Percentiles rank a stretch among this genome's conserved stretches.
Evolutionary conservation across 2,113 vertebrate species (phyloP).

Genomic region (Pogona vitticeps): DNA sequence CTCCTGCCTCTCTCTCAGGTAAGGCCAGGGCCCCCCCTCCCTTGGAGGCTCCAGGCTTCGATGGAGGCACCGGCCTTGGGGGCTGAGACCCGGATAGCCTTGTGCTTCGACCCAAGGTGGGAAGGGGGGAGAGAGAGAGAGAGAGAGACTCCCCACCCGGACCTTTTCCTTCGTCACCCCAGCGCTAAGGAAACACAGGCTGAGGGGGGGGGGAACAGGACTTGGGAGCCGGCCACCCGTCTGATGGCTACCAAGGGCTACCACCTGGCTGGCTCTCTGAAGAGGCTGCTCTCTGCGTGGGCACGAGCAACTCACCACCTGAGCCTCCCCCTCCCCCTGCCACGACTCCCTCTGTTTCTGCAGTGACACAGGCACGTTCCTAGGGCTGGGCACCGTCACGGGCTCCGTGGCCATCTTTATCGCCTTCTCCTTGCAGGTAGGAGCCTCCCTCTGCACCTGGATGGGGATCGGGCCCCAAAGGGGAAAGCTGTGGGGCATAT

Average conservation of each 20-base stretch:
- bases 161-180: too few relatives aligned
- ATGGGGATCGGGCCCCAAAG: too few relatives aligned
- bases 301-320: too few relatives aligned
- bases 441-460: not conserved
- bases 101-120: too few relatives aligned
- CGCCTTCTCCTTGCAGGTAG: conserved; percentile 94
- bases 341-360: not conserved
- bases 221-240: not conserved
- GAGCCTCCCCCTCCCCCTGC: fast-evolving
- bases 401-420: conserved; percentile 95
- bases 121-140: too few relatives aligned
- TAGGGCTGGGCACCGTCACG: conserved; percentile 93
- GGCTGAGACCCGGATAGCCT: not conserved
- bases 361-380: conserved; percentile 93
- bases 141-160: too few relatives aligned
- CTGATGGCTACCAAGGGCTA: too few relatives aligned
- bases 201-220: not conserved
- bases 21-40: not conserved
- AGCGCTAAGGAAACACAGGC: too few relatives aligned
- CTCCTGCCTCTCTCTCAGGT: conserved; percentile 91
- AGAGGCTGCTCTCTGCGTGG: not conserved
- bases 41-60: too few relatives aligned
- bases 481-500: too few relatives aligned
- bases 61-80: not conserved
- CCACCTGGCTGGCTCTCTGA: not conserved